A percentile compares a stretch with the other conserved stretches of the same genome.
Conservation (phyloP, 2,888 invertebrate genomes). For the Atrina japonica region DNA sequence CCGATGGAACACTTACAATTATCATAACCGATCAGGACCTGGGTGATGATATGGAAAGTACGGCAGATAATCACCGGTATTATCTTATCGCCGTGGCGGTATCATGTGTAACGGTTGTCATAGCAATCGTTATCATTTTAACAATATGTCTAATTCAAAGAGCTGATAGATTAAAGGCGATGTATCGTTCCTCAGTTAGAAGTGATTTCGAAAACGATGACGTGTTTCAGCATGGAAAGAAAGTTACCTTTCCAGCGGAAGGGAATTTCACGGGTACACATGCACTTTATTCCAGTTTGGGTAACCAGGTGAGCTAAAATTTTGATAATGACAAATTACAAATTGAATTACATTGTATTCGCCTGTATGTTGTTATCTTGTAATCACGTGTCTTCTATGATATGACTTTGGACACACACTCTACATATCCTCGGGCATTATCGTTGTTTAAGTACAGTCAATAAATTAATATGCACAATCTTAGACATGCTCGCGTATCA, state of each 20-base stretch:
- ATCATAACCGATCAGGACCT: conserved; percentile 57
- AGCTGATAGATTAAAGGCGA: conserved; percentile 58
- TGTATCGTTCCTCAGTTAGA: conserved; percentile 41
- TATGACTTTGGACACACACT: too few species aligned
- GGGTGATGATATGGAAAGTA: conserved; percentile 38
- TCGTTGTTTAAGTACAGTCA: too few species aligned
- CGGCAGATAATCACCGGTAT: conserved; percentile 52
- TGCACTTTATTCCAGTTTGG: conserved; percentile 11
- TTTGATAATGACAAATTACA: too few species aligned
- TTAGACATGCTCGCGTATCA: too few species aligned
- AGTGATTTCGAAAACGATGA: conserved; percentile 39
- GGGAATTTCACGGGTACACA: neutral
- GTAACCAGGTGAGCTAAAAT: conserved; percentile 10
- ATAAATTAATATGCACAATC: too few species aligned
- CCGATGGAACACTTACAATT: conserved; percentile 50
- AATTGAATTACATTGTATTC: too few species aligned
- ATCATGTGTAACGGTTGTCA: conserved; percentile 64
- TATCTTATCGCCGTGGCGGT: conserved; percentile 69
- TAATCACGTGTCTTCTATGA: too few species aligned
- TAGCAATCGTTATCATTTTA: conserved; percentile 66
- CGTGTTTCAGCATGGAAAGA: conserved; percentile 24
- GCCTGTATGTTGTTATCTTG: too few species aligned
- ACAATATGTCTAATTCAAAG: conserved; percentile 65
- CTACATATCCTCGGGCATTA: too few species aligned
- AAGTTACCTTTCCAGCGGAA: conserved; percentile 29